These are phyloP conservation scores for Sebastes schlegelii DNA, from an alignment of 2,113 vertebrate species.

Conservation along the genomic window DNA sequence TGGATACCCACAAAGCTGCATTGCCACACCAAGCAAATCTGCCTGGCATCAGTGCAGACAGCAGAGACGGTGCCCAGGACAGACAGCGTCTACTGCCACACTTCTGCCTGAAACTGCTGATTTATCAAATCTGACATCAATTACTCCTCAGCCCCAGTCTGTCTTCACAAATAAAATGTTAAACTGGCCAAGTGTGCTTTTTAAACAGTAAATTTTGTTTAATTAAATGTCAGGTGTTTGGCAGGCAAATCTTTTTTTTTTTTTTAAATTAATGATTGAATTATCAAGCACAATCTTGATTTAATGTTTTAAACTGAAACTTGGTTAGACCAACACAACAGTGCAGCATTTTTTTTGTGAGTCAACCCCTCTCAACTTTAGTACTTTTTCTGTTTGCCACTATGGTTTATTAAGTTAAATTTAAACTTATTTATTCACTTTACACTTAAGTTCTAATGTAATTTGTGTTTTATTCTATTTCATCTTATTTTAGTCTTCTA, in stretches of 20 bases:
- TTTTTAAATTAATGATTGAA: not conserved
- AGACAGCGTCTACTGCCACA: not conserved
- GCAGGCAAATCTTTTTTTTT: not conserved
- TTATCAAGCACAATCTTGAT: not conserved
- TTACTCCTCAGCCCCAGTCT: not conserved
- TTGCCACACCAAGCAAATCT: not conserved
- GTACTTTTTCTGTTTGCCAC: not conserved
- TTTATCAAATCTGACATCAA: not conserved
- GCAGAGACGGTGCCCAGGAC: not conserved
- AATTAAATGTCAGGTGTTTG: not conserved
- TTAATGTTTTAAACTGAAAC: not conserved
- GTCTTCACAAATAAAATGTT: not conserved
- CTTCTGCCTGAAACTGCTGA: not conserved
- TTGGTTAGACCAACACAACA: not conserved
- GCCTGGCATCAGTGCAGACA: not conserved
- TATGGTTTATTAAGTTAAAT: too few relatives aligned
- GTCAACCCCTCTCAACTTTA: not conserved
- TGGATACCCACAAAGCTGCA: not conserved
- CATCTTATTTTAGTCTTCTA: not conserved
- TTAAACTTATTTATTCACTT: not conserved
- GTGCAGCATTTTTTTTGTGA: not conserved
- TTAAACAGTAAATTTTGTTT: not conserved
- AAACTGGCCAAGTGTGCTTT: not conserved
- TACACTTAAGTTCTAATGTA: not conserved
- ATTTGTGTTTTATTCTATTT: not conserved